Evolutionary conservation across 2,113 vertebrate genomes (phyloP), one percentile per base, ranked within the genome.

Genomic region (Melanerpes aurifrons): DNA sequence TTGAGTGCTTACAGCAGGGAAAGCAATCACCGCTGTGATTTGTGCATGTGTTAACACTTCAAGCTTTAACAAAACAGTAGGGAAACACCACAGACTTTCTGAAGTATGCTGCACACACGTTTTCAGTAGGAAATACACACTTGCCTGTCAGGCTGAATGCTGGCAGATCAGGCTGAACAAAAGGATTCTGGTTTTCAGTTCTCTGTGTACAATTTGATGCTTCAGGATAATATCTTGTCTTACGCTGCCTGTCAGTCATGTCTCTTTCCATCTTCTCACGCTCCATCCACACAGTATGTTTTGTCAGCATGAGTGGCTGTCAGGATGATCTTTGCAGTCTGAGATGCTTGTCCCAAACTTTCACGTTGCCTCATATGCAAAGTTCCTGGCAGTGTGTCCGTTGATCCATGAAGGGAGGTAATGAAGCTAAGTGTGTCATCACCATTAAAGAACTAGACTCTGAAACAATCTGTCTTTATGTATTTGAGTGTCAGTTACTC

Each of bases 21-120:
- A 69, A 93, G 24, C 62, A 69, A 54, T 59, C 57, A 47, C 16
- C 3, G 1, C 2, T 54, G 37, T 79, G 37, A 61, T 84, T 43
- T 79, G 35, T 72, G 64, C 12, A 3, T 48, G 32, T 26, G 20
- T 53, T 92, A 56, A 32, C 62, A 58, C 13, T 62, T 75, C 43
- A 61, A 64, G 43, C 24, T 86, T 88, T 84, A 86, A 75, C 32
- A 79, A 84, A 87, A 75, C 28, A 54, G 58, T 64, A 81, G 31
- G 62, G 37, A 74, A 93, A 61, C 21, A 31, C 14, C 0, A 1
- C 25, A 82, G 54, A 67, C 5, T 26, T 90, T 85, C 77, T 57
- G 0, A 0, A 86, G 58, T 43, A 19, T 0, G 0, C 37, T 47
- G 29, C 25, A 28, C 56, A 15, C 8, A 54, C 16, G 4, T 69